These are phyloP conservation scores for Xenops minutus DNA, from an alignment of 2,797 vertebrate species.

Conservation along the genomic window DNA sequence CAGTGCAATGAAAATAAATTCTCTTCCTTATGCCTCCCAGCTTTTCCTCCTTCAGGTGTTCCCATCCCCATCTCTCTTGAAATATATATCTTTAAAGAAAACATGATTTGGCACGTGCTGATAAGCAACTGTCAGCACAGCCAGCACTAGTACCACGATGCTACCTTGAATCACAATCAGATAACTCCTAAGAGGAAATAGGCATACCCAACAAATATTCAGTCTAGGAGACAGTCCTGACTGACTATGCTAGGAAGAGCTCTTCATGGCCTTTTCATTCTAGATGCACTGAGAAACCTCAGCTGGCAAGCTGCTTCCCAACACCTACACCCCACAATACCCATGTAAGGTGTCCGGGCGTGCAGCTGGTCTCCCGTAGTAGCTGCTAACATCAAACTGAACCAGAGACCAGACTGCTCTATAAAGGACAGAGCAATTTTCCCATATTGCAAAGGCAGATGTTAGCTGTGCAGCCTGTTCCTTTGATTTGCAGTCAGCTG, in stretches of 20 bases:
- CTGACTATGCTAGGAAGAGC: neutral
- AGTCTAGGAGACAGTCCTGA: neutral
- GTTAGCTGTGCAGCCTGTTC: neutral
- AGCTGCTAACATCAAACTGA: neutral
- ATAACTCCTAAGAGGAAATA: neutral
- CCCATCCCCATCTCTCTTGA: neutral
- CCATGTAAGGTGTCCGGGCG: accelerated
- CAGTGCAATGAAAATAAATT: neutral
- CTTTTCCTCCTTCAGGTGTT: neutral
- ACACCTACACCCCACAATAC: neutral
- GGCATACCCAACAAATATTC: neutral
- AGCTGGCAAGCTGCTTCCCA: neutral
- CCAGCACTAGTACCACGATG: neutral
- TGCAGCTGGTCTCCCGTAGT: neutral
- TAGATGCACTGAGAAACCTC: neutral
- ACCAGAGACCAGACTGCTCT: neutral
- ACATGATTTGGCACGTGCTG: accelerated
- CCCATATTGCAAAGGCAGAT: neutral
- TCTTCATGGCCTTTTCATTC: neutral
- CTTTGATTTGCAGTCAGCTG: slow-evolving; percentile 8
- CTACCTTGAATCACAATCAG: neutral
- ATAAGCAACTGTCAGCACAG: neutral
- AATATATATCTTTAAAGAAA: neutral
- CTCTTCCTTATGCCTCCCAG: neutral
- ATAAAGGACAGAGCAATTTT: neutral